Conservation (phyloP, 53 echinoderm and acorn worm species). For the Hippasteria phrygiana region DNA sequence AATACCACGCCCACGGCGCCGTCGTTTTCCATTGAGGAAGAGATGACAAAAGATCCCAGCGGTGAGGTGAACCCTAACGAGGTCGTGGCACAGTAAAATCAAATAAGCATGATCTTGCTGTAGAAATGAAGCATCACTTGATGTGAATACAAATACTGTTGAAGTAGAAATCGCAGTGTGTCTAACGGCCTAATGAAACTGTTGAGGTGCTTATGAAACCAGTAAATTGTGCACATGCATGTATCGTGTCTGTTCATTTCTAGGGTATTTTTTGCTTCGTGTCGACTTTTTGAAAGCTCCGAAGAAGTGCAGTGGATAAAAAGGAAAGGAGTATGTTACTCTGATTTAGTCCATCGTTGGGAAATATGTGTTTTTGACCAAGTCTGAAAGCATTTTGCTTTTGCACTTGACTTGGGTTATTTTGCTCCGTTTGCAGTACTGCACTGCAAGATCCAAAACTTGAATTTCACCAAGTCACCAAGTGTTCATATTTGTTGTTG, state of each 20-base stretch:
- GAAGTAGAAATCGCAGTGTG: not conserved
- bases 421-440: no score
- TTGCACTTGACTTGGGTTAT: no score
- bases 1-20: not conserved
- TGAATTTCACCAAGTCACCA: no score
- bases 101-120: not conserved
- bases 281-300: no score
- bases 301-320: no score
- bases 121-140: not conserved
- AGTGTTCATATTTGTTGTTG: no score
- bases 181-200: conserved; percentile 3
- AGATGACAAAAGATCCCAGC: not conserved
- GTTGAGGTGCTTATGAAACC: not conserved
- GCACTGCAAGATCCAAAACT: no score
- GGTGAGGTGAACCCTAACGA: not conserved
- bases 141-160: not conserved
- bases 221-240: not conserved
- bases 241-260: not conserved
- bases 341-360: no score
- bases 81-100: not conserved
- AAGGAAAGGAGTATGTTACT: no score
- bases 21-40: not conserved
- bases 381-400: no score
- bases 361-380: no score
- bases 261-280: no score